A percentile compares a stretch with the other conserved stretches of the same genome.
phyloP scores from a whole-genome alignment of 1,140 invertebrate genomes.

The Apis dorsata region DNA sequence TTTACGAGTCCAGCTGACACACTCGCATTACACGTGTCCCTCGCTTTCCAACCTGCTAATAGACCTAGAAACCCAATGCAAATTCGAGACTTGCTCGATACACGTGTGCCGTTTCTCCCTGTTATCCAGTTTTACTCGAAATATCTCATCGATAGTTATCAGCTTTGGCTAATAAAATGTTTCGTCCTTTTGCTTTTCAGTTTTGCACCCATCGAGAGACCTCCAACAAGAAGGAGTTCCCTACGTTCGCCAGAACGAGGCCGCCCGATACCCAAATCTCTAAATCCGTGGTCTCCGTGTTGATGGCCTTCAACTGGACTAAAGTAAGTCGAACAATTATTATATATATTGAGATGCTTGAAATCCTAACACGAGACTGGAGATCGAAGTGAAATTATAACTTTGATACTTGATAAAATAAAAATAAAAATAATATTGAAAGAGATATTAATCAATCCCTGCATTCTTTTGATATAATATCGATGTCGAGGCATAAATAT shows the following conservation, averaged over 20 bases:
- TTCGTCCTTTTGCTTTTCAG: constrained; percentile 78
- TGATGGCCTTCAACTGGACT: constrained; percentile 90
- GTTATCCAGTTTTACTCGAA: neutral
- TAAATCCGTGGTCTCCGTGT: constrained; percentile 90
- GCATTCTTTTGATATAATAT: too few species aligned
- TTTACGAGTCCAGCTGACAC: constrained; percentile 24
- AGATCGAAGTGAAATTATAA: too few species aligned
- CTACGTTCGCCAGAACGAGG: constrained; percentile 95
- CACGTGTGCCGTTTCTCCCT: neutral
- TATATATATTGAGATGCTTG: too few species aligned
- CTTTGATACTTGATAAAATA: too few species aligned
- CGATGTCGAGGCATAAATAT: too few species aligned
- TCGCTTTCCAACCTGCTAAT: constrained; percentile 19
- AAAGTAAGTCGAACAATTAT: constrained; percentile 82
- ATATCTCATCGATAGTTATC: neutral
- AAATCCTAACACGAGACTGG: too few species aligned
- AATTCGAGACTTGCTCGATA: constrained; percentile 16
- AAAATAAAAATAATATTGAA: too few species aligned
- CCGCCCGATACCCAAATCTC: constrained; percentile 96
- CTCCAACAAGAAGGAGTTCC: constrained; percentile 92
- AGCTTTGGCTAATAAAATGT: neutral
- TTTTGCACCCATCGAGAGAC: constrained; percentile 92
- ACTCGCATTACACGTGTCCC: constrained; percentile 25
- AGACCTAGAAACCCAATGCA: constrained; percentile 34
- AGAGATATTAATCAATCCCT: too few species aligned